Evolutionary conservation across 2,797 vertebrate species (phyloP), one percentile per base, ranked within the genome.

Genomic region (Scolopax bukidnonensis): DNA sequence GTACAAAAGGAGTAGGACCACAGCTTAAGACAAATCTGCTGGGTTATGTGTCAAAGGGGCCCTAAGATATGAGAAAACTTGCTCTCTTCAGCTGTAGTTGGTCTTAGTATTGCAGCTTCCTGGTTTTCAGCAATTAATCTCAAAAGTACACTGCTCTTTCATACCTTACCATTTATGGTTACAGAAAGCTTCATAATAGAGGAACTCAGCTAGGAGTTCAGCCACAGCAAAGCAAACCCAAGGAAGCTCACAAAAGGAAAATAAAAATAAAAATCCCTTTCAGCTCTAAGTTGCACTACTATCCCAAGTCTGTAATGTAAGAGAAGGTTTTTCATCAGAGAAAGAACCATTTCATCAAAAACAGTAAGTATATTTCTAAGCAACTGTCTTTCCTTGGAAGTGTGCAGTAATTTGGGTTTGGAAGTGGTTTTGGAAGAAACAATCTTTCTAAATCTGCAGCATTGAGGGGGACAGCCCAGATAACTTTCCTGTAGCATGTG

Each of bases 131-230:
- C 93, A 95, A 96, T 90, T 90, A 92, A 94, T 89, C 93, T 96
- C 93, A 82, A 40, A 94, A 74, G 73, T 79, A 87, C 93, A 84
- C 91, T 74, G 88, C 21, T 94, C 90, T 96, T 90, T 94, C 97
- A 98, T 97, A 97, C 97, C 88, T 98, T 98, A 98, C 98, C 98
- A 98, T 98, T 97, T 98, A 98, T 98, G 98, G 98, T 95, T 98
- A 97, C 93, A 96, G 95, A 93, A 88, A 81, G 56, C 74, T 93
- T 93, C 20, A 12, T 90, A 93, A 91, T 25, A 93, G 43, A 27
- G 79, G 27, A 97, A 87, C 87, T 87, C 67, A 95, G 83, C 74
- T 82, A 84, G 59, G 85, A 97, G 87, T 94, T 92, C 93, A 48
- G 51, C 48, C 95, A 91, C 91, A 94, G 96, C n/a, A 88, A 93